Evolutionary conservation across 2,888 invertebrate species (phyloP), one percentile per base, ranked within the genome.

Genomic region (Alcis repandata): DNA sequence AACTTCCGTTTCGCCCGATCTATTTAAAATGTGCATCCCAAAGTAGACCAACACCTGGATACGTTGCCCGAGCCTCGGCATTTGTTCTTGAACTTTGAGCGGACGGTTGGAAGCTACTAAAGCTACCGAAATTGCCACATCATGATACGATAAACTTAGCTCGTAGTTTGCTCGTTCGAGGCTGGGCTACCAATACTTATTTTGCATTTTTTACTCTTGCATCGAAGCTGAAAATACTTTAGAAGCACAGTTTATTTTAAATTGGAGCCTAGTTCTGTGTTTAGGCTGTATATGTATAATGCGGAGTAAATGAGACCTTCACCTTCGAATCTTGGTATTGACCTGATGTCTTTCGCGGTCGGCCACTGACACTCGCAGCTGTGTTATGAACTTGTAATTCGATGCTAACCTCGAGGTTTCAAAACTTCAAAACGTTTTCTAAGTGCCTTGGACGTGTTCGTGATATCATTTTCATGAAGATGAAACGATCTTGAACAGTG

Each of bases 61-160:
- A 46, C 56, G 9, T 59, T 54, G 19, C 38, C 15, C 53, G 38
- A 33, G 20, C 48, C 61, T 58, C 54, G 62, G 58, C 41, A 62
- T 59, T 51, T 48, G 57, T 45, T 43, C 36, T 57, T 43, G 62
- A 59, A 63, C 53, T 53, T 48, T 51, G 17, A 40, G 36, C 45
- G 13, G 17, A 32, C 9, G 2, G 27, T 17, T 46, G 46, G 17
- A 63, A 58, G 48, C 53, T 53, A 48, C 41, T 20, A n/a, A 63
- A 58, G 48, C 53, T 53, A 48, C 41, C 32, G n/a, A 59, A 64
- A 53, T 22, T 58, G 51, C 57, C 45, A 51, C 45, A 59, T 59
- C 59, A 59, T 48, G 53, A 53, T 38, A 43, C 62, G n/a, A 63
- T 58, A 52, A 57, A 52, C 58, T 51, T 51, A 27, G 43, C 38